These are phyloP conservation scores for Neomicropteryx cornuta DNA, from an alignment of 1,140 invertebrate species.

Conservation along the genomic window DNA sequence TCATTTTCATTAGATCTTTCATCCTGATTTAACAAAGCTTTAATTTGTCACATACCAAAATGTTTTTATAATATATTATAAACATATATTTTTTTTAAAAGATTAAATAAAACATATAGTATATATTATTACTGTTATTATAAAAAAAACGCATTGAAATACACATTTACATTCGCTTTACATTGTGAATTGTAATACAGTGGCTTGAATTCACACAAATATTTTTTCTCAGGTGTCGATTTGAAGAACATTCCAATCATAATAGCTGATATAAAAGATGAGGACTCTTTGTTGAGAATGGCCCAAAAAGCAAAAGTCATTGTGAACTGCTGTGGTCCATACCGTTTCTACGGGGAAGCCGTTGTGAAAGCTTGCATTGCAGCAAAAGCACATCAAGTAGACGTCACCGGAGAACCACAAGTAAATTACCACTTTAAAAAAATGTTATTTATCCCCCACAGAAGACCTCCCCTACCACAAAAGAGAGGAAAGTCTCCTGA, in stretches of 20 bases:
- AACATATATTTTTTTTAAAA: too few species aligned
- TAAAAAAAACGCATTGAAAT: too few species aligned
- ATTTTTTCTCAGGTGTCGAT: constrained; percentile 38
- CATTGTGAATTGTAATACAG: too few species aligned
- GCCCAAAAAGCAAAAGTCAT: constrained; percentile 60
- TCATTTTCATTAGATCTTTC: too few species aligned
- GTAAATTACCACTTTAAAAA: too few species aligned
- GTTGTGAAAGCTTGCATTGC: constrained; percentile 85
- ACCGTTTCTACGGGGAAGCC: constrained; percentile 79
- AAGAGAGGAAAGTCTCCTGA: too few species aligned
- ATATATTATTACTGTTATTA: too few species aligned
- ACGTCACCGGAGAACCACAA: constrained; percentile 83
- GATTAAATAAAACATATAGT: too few species aligned
- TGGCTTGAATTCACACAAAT: neutral
- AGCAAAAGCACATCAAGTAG: constrained; percentile 72
- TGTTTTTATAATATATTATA: constrained; percentile 6
- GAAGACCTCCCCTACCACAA: too few species aligned
- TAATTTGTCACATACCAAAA: constrained; percentile 5
- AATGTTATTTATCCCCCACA: too few species aligned
- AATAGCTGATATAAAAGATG: constrained; percentile 66
- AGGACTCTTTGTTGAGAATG: constrained; percentile 64
- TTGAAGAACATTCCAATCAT: constrained; percentile 53
- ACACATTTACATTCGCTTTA: too few species aligned
- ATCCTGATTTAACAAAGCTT: too few species aligned
- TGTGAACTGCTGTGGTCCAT: constrained; percentile 84